Evolutionary conservation across 2,888 invertebrate genomes (phyloP).

Genomic region (Apamea anceps): DNA sequence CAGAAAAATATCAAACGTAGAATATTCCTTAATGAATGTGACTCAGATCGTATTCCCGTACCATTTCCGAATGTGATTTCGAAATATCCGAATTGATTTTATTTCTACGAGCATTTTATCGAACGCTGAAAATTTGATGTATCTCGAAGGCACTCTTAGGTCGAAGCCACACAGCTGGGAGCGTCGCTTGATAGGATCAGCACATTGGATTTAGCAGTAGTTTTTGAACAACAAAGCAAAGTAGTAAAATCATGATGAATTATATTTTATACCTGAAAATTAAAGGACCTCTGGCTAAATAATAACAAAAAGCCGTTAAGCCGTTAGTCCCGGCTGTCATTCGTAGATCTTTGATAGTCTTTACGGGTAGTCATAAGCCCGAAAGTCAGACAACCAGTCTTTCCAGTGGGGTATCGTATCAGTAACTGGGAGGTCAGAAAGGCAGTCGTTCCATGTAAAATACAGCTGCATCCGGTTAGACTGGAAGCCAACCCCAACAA

Average conservation of each 20-base stretch:
- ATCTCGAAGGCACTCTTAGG: neutral
- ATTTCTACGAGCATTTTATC: conserved; percentile 34
- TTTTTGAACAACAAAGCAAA: neutral
- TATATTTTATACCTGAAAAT: neutral
- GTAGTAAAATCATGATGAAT: neutral
- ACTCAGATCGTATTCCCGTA: conserved; percentile 28
- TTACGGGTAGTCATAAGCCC: too few species aligned
- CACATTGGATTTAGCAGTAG: neutral
- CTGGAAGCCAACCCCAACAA: too few species aligned
- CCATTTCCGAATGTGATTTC: conserved; percentile 48
- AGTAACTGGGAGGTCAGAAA: too few species aligned
- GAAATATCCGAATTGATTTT: conserved; percentile 42
- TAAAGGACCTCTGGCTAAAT: too few species aligned
- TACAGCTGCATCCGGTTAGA: too few species aligned
- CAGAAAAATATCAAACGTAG: conserved; percentile 35
- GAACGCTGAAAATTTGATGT: conserved; percentile 33
- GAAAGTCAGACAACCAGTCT: too few species aligned
- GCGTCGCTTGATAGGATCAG: neutral
- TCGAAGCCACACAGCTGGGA: neutral
- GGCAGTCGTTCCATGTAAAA: too few species aligned
- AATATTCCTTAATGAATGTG: conserved; percentile 50
- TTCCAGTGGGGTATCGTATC: too few species aligned
- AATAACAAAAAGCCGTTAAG: too few species aligned
- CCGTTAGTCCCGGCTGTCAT: too few species aligned
- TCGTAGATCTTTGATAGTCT: too few species aligned